Evolutionary conservation across 2,888 invertebrate species (phyloP).

Genomic region (Furcula furcula): DNA sequence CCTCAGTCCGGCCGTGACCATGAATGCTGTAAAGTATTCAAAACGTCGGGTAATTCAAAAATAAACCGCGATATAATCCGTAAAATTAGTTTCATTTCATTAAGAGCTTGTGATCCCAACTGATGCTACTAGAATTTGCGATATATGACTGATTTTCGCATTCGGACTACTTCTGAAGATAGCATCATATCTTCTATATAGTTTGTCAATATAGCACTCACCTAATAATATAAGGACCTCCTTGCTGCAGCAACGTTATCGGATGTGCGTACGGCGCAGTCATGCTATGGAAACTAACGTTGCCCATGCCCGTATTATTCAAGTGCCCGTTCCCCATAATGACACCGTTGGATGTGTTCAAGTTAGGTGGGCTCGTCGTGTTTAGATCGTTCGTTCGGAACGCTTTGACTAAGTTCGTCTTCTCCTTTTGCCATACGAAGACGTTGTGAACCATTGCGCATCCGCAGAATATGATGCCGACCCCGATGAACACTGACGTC

Average conservation of each 20-base stretch:
- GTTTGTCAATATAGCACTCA: slow-evolving; percentile 40
- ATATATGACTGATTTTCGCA: too few species aligned
- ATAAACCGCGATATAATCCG: too few species aligned
- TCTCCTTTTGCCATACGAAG: slow-evolving; percentile 96
- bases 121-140: too few species aligned
- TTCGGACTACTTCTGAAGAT: too few species aligned
- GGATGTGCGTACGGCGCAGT: slow-evolving; percentile 67
- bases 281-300: slow-evolving; percentile 70
- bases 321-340: slow-evolving; percentile 65
- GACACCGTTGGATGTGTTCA: slow-evolving; percentile 65
- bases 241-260: slow-evolving; percentile 72
- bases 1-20: too few species aligned
- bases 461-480: slow-evolving; percentile 95
- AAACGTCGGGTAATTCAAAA: too few species aligned
- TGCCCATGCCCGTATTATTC: slow-evolving; percentile 63
- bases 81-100: too few species aligned
- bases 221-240: slow-evolving; percentile 82
- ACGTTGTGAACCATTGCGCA: slow-evolving; percentile 97
- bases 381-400: slow-evolving; percentile 61
- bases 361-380: slow-evolving; percentile 38
- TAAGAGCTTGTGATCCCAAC: too few species aligned
- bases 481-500: slow-evolving; percentile 93
- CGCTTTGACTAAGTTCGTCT: slow-evolving; percentile 90
- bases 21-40: too few species aligned
- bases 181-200: too few species aligned